phyloP scores from a whole-genome alignment of 92 coral and sea anemone genomes.

The Actinernus sp. region DNA sequence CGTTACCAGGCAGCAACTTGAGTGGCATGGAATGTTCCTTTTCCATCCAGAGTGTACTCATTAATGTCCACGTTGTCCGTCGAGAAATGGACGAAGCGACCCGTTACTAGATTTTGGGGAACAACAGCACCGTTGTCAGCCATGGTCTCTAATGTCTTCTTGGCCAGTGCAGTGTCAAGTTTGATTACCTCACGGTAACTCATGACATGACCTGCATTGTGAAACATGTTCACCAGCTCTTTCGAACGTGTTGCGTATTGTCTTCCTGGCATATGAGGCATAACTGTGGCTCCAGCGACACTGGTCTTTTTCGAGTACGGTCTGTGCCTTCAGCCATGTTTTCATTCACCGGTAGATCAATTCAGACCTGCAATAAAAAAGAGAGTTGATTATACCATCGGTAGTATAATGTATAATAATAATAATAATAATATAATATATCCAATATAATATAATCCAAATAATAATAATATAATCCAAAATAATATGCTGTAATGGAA shows the following conservation, averaged over 20 bases:
- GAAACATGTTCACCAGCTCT: conserved; percentile 42
- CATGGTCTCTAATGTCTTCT: conserved; percentile 27
- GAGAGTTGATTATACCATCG: too few species aligned
- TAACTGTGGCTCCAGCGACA: too few species aligned
- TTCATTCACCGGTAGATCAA: too few species aligned
- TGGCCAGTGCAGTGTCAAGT: conserved; percentile 48
- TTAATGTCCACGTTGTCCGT: conserved; percentile 63
- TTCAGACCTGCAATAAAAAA: too few species aligned
- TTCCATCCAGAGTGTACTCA: conserved; percentile 23
- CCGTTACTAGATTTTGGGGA: conserved; percentile 34
- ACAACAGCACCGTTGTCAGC: conserved; percentile 31
- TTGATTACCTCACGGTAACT: conserved; percentile 23
- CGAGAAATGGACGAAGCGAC: conserved; percentile 27
- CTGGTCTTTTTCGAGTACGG: too few species aligned
- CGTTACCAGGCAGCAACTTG: conserved; percentile 67
- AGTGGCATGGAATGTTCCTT: conserved; percentile 42
- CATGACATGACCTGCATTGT: conserved; percentile 39
- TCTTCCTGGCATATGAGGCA: too few species aligned
- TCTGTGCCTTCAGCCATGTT: too few species aligned
- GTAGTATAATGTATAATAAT: too few species aligned
- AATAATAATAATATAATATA: too few species aligned
- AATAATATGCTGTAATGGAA: too few species aligned
- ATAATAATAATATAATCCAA: too few species aligned
- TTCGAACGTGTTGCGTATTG: conserved; percentile 54
- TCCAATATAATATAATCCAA: too few species aligned